phyloP scores from a whole-genome alignment of 2,888 invertebrate genomes.

The Euclidia mi region DNA sequence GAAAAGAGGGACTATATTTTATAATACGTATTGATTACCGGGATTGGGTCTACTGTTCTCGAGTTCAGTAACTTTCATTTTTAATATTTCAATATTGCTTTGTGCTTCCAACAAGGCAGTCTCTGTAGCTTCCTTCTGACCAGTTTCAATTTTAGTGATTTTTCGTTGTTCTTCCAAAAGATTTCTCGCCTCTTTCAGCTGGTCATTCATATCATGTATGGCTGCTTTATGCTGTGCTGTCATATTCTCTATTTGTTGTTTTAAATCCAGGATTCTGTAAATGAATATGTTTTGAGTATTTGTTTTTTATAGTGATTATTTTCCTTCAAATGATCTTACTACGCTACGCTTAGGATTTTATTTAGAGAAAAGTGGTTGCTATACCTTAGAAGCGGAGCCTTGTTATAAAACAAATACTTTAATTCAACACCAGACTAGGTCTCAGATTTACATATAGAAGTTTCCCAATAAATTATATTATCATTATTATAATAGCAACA shows the following conservation, averaged over 20 bases:
- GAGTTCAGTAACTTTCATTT: slow-evolving; percentile 72
- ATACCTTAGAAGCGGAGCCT: no score
- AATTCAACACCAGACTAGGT: no score
- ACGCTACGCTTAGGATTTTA: no score
- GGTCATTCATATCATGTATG: slow-evolving; percentile 69
- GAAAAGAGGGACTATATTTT: no score
- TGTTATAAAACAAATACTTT: no score
- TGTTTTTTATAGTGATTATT: no score
- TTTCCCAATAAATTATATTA: no score
- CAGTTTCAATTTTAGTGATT: slow-evolving; percentile 63
- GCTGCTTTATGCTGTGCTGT: slow-evolving; percentile 68
- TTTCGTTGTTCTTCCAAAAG: slow-evolving; percentile 68
- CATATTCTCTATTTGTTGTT: slow-evolving; percentile 74
- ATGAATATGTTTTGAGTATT: no score
- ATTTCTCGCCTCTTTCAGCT: slow-evolving; percentile 70
- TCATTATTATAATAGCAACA: no score
- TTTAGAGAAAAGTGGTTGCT: no score
- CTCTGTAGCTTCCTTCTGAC: slow-evolving; percentile 65
- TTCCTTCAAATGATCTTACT: no score
- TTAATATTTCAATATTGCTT: slow-evolving; percentile 69
- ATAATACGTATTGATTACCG: slow-evolving; percentile 61
- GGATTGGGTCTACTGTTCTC: slow-evolving; percentile 77
- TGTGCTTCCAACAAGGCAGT: slow-evolving; percentile 64
- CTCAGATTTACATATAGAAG: no score
- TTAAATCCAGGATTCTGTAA: slow-evolving; percentile 71